These are phyloP conservation scores for Drosophila takahashii DNA, from an alignment of 1,140 invertebrate genomes.

Conservation along the genomic window DNA sequence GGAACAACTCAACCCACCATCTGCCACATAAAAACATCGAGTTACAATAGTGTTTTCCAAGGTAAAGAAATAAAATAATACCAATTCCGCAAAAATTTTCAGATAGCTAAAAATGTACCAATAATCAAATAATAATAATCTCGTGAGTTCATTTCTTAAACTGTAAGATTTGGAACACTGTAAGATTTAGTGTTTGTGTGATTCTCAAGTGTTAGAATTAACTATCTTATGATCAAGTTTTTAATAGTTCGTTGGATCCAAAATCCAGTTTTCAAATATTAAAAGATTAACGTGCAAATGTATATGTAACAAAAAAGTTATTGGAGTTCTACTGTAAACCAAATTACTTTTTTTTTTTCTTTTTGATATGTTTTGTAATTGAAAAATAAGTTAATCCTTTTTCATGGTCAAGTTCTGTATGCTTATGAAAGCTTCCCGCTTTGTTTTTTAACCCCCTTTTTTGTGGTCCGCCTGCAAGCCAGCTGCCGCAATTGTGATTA, in stretches of 20 bases:
- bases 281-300: no score
- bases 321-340: neutral
- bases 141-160: no score
- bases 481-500: constrained; percentile 54
- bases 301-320: neutral
- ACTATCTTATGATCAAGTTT: no score
- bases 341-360: neutral
- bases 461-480: neutral
- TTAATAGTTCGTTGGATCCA: no score
- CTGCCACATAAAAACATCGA: constrained; percentile 4
- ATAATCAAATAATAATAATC: no score
- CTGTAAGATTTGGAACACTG: no score
- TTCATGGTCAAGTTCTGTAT: constrained; percentile 31
- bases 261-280: no score
- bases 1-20: neutral
- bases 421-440: constrained; percentile 11
- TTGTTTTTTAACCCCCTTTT: constrained; percentile 23
- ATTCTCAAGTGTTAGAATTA: no score
- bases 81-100: neutral
- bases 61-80: neutral
- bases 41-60: neutral
- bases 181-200: no score
- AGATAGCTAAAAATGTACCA: neutral
- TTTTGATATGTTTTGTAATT: constrained; percentile 4
- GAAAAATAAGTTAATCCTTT: constrained; percentile 9